A percentile compares a stretch with the other conserved stretches of the same genome.
These are phyloP conservation scores for Caenorhabditis remanei DNA, from an alignment of 1,140 invertebrate genomes.

Conservation along the genomic window DNA sequence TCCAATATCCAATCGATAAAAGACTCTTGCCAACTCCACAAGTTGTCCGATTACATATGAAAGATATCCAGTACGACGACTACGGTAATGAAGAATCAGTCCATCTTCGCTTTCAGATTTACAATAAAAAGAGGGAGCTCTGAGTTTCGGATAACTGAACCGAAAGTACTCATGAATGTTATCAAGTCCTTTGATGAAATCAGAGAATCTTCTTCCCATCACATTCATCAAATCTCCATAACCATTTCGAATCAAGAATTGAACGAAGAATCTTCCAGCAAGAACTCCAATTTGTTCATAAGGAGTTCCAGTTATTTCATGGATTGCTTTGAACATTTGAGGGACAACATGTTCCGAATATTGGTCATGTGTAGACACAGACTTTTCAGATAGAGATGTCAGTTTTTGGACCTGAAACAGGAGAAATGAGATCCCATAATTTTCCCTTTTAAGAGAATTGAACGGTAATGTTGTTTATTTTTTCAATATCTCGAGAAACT, in stretches of 20 bases:
- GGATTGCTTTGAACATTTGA: constrained; percentile 55
- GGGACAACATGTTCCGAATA: constrained; percentile 60
- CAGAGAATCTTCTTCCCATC: constrained; percentile 62
- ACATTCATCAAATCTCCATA: constrained; percentile 64
- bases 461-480: too few relatives aligned
- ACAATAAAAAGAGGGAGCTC: constrained; percentile 62
- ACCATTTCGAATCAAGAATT: constrained; percentile 59
- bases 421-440: too few relatives aligned
- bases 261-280: constrained; percentile 62
- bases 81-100: constrained; percentile 59
- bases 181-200: constrained; percentile 63
- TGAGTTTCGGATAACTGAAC: constrained; percentile 63
- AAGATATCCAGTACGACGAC: constrained; percentile 57
- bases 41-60: constrained; percentile 61
- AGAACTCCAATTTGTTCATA: constrained; percentile 61
- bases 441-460: too few relatives aligned
- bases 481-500: too few relatives aligned
- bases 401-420: constrained; percentile 49
- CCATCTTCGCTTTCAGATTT: constrained; percentile 61
- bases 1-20: constrained; percentile 60
- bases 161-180: constrained; percentile 64
- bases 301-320: constrained; percentile 57
- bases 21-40: constrained; percentile 57
- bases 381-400: constrained; percentile 46
- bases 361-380: constrained; percentile 60